phyloP scores from a whole-genome alignment of 2,888 invertebrate species.

The Linyphia triangularis region DNA sequence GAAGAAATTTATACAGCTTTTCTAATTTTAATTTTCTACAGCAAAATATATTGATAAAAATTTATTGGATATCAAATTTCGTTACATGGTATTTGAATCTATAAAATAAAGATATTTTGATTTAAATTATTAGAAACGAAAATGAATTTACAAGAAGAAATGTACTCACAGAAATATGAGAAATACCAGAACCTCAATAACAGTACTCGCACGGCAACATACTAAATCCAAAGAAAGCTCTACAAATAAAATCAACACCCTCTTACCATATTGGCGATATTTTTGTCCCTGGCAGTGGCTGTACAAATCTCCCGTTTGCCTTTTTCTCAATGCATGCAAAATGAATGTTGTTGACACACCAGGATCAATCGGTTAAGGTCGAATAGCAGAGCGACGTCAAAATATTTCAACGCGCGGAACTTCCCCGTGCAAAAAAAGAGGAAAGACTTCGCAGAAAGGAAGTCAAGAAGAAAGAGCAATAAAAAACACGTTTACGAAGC shows the following conservation, averaged over 20 bases:
- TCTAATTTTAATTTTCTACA: too few relatives aligned
- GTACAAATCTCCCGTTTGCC: neutral
- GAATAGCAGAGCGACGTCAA: conserved; percentile 23
- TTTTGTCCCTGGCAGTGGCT: neutral
- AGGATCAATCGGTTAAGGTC: neutral
- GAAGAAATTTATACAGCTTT: too few relatives aligned
- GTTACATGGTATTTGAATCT: too few relatives aligned
- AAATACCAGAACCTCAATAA: neutral
- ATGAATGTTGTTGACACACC: conserved; percentile 30
- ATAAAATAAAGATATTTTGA: too few relatives aligned
- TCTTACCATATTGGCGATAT: conserved; percentile 21
- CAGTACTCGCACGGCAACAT: neutral
- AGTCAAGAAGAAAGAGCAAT: conserved; percentile 25
- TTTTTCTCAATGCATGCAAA: neutral
- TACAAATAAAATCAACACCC: too few relatives aligned
- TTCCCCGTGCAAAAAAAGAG: conserved; percentile 38
- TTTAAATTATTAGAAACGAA: too few relatives aligned
- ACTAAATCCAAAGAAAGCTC: neutral
- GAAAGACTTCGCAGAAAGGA: conserved; percentile 17
- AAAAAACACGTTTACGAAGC: conserved; percentile 2
- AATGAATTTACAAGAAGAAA: too few relatives aligned
- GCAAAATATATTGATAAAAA: too few relatives aligned
- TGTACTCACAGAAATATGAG: neutral
- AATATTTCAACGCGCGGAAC: conserved; percentile 48
- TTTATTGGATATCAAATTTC: too few relatives aligned